These are phyloP conservation scores for Perognathus longimembris DNA, from an alignment of 2,113 vertebrate species.

Conservation along the genomic window DNA sequence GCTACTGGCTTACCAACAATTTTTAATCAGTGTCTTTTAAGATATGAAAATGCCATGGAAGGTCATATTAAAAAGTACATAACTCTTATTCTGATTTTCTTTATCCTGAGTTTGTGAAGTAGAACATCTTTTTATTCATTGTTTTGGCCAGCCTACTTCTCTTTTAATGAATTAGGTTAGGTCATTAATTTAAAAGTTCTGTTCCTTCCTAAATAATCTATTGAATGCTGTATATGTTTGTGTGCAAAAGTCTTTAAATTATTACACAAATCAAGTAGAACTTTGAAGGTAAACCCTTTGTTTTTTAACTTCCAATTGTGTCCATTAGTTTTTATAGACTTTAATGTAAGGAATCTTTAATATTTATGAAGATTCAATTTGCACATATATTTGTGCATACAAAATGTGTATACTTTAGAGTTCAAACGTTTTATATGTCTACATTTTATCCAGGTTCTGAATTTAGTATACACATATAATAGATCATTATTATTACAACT, in stretches of 20 bases:
- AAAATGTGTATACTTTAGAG: background rate
- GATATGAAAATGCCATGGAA: background rate
- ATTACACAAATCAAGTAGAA: background rate
- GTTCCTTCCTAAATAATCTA: slow-evolving; percentile 18
- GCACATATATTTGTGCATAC: background rate
- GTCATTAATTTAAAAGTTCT: background rate
- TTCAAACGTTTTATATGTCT: background rate
- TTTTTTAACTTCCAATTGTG: background rate
- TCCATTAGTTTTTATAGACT: background rate
- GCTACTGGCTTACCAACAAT: background rate
- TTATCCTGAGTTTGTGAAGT: background rate
- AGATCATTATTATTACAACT: slow-evolving; percentile 6
- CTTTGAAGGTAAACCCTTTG: background rate
- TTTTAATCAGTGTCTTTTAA: background rate
- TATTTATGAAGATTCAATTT: background rate
- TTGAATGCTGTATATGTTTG: background rate
- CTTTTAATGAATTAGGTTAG: background rate
- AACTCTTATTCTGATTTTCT: background rate
- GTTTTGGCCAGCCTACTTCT: background rate
- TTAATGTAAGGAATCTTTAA: background rate
- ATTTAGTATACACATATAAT: background rate
- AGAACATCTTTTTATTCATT: background rate
- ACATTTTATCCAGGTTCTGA: background rate
- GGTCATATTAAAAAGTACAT: background rate
- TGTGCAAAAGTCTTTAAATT: slow-evolving; percentile 6